These are phyloP conservation scores for Brachynemurus nebulosus DNA, from an alignment of 2,888 invertebrate genomes.

Conservation along the genomic window DNA sequence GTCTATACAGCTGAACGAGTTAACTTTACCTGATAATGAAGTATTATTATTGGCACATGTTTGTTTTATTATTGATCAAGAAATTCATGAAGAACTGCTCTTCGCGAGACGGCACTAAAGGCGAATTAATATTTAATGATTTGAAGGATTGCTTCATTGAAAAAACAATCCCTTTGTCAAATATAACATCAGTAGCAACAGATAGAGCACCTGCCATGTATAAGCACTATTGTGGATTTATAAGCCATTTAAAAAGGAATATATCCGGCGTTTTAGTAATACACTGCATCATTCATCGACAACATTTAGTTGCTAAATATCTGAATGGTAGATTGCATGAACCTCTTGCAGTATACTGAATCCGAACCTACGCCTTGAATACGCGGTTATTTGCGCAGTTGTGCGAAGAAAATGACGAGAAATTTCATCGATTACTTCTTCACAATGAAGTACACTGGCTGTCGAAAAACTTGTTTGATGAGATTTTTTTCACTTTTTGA, in stretches of 20 bases:
- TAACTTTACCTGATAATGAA: constrained; percentile 18
- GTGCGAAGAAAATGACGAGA: constrained; percentile 15
- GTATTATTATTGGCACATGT: constrained; percentile 18
- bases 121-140: constrained; percentile 24
- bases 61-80: constrained; percentile 16
- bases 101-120: constrained; percentile 23
- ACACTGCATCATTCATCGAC: constrained; percentile 20
- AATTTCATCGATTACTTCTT: constrained; percentile 17
- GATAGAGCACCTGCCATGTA: constrained; percentile 24
- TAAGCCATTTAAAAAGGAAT: constrained; percentile 23
- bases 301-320: constrained; percentile 19
- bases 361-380: not conserved
- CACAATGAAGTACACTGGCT: constrained; percentile 18
- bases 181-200: constrained; percentile 23
- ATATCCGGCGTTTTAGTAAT: constrained; percentile 18
- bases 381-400: constrained; percentile 15
- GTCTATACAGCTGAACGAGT: constrained; percentile 27
- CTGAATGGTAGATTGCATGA: constrained; percentile 11
- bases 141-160: constrained; percentile 17
- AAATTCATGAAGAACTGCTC: constrained; percentile 15
- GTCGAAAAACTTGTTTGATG: constrained; percentile 15
- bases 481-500: not conserved
- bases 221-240: constrained; percentile 24
- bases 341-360: not conserved
- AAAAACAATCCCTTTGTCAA: constrained; percentile 19